A percentile compares a stretch with the other conserved stretches of the same genome.
Conservation (phyloP, 37 sponge, comb jelly and placozoan species). For the Haliclona indistincta region DNA sequence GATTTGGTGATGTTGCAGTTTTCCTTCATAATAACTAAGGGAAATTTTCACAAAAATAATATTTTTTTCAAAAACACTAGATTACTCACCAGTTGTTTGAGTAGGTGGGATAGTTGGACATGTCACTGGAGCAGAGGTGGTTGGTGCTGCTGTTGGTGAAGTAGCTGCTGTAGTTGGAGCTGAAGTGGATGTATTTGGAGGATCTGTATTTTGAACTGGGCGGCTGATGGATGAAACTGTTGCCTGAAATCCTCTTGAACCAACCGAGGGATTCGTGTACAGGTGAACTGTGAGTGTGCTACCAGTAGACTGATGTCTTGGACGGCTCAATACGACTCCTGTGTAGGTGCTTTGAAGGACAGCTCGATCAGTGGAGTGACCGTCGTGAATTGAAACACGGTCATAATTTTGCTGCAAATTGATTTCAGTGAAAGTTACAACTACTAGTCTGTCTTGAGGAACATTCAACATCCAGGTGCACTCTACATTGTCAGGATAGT, state of each 20-base stretch:
- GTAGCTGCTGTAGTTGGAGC: not conserved
- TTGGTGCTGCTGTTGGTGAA: not conserved
- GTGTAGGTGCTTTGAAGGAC: slow-evolving; percentile 9
- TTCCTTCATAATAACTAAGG: too few relatives aligned
- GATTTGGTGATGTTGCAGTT: too few relatives aligned
- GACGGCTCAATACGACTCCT: not conserved
- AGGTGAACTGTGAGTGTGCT: slow-evolving; percentile 20
- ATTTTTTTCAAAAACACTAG: not conserved
- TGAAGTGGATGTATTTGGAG: not conserved
- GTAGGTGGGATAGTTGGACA: slow-evolving; percentile 6
- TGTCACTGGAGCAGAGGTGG: not conserved
- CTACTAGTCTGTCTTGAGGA: not conserved
- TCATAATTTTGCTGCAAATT: slow-evolving; percentile 21
- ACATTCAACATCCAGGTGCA: slow-evolving; percentile 46
- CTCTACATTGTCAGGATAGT: slow-evolving; percentile 19
- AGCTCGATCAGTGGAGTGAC: not conserved
- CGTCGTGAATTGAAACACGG: slow-evolving; percentile 35
- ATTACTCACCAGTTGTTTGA: not conserved
- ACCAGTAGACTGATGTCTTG: not conserved
- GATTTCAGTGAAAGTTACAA: slow-evolving; percentile 17
- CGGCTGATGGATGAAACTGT: not conserved
- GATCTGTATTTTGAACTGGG: not conserved
- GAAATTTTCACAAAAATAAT: not conserved
- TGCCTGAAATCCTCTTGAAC: slow-evolving; percentile 13
- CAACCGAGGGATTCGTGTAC: slow-evolving; percentile 14